phyloP scores from a whole-genome alignment of 2,113 vertebrate genomes.

The Sorex araneus region DNA sequence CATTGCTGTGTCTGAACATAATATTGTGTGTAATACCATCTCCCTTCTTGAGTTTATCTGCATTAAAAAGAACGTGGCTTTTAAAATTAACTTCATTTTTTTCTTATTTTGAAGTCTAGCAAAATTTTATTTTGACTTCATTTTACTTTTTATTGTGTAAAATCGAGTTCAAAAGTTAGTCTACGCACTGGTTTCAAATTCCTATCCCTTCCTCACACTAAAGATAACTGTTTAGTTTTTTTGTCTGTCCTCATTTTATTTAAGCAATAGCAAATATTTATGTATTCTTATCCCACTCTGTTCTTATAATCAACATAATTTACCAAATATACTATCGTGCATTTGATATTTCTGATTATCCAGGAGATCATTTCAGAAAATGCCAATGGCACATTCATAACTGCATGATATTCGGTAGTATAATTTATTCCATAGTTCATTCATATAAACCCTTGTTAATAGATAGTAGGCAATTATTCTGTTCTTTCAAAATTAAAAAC shows the following conservation, averaged over 20 bases:
- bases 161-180: not conserved
- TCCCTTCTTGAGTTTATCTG: not conserved
- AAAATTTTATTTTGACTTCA: conserved; percentile 29
- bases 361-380: not conserved
- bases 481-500: conserved; percentile 46
- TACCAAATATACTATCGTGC: not conserved
- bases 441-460: not conserved
- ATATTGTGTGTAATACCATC: not conserved
- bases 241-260: conserved; percentile 2
- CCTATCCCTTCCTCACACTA: not conserved
- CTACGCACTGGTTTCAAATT: not conserved
- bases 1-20: not conserved
- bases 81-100: conserved; percentile 41
- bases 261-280: conserved; percentile 27
- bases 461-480: not conserved
- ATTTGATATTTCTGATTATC: not conserved
- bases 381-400: not conserved
- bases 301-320: conserved; percentile 30
- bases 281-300: not conserved
- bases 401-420: not conserved
- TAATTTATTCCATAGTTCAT: not conserved
- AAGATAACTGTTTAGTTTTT: conserved; percentile 15
- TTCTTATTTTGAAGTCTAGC: conserved; percentile 35
- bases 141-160: not conserved
- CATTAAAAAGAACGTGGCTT: not conserved